These are phyloP conservation scores for Vireo griseus DNA, from an alignment of 2,797 vertebrate species.

Conservation along the genomic window DNA sequence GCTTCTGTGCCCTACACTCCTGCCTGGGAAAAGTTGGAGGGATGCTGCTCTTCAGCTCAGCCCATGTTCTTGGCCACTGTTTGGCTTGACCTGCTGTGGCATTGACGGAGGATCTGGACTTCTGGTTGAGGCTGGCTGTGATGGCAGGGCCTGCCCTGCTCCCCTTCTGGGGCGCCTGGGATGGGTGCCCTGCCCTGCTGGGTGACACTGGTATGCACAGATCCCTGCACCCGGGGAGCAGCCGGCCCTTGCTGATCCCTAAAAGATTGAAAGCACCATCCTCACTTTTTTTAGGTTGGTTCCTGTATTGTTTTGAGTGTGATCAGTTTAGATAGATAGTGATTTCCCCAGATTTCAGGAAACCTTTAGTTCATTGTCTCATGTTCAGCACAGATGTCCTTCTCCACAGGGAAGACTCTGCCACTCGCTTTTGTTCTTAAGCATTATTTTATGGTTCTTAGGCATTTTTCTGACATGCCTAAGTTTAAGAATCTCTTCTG, in stretches of 20 bases:
- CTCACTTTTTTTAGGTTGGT: not conserved
- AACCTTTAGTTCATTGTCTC: not conserved
- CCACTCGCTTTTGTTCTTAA: not conserved
- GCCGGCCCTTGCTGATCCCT: rapidly evolving
- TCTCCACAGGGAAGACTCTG: not conserved
- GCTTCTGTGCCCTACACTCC: not conserved
- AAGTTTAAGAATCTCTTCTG: not conserved
- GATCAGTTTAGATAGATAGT: not conserved
- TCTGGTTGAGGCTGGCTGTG: not conserved
- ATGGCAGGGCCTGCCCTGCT: rapidly evolving
- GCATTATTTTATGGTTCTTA: not conserved
- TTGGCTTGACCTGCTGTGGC: not conserved
- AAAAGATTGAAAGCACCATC: not conserved
- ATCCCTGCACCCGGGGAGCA: not conserved
- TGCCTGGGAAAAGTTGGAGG: not conserved
- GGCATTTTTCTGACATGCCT: not conserved
- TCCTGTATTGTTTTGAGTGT: not conserved
- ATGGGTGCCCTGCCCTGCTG: rapidly evolving
- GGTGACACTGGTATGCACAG: rapidly evolving
- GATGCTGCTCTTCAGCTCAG: rapidly evolving
- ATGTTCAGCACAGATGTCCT: not conserved
- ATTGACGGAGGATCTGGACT: not conserved
- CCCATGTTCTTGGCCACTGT: not conserved
- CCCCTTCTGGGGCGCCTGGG: rapidly evolving
- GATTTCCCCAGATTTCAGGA: not conserved